Evolutionary conservation across 2,113 vertebrate genomes (phyloP), one percentile per base, ranked within the genome.

Genomic region (Microcebus tavaratra): DNA sequence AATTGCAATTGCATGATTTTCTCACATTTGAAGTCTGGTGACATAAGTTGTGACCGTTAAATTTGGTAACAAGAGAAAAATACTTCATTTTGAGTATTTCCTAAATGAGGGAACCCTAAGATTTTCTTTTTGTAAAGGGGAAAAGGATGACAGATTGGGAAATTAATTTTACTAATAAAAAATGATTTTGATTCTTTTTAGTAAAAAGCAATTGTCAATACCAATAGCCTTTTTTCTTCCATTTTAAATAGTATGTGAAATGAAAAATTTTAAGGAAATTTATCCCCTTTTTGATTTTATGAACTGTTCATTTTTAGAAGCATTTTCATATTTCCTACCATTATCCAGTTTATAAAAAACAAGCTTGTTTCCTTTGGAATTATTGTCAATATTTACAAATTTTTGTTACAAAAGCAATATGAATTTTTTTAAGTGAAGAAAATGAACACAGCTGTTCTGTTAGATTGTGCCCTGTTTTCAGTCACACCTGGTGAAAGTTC

Each of bases 401-500:
- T 10, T 31, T 93, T 94, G 45, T 68, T 57, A 72, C 4, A 94
- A 72, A 92, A 73, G 12, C 6, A 82, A 4, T 63, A 31, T 81
- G 45, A 81, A 70, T 85, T 67, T 94, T 96, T 96, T 88, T 68
- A n/a, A 57, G 36, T 6, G 11, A 95, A 67, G 50, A 94, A 67
- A 75, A 48, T 75, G 31, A 85, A 73, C 8, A 17, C 1, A 31
- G n/a, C 8, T 20, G 8, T 25, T 85, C 78, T 88, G 59, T 34
- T 89, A 8, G 39, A 85, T 59, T 95, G 59, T 70, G 61, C 81
- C 94, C 68, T 76, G 23, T 91, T 96, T 96, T 96, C 50, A 18
- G 53, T 55, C 53, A 27, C 76, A 90, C 63, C 61, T 53, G 67
- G 8, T 57, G 67, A 76, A 90, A 96, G 73, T 45, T 75, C 23